Base-by-base conservation (phyloP, 1,140 invertebrate genomes). In the Drosophila yakuba region DNA sequence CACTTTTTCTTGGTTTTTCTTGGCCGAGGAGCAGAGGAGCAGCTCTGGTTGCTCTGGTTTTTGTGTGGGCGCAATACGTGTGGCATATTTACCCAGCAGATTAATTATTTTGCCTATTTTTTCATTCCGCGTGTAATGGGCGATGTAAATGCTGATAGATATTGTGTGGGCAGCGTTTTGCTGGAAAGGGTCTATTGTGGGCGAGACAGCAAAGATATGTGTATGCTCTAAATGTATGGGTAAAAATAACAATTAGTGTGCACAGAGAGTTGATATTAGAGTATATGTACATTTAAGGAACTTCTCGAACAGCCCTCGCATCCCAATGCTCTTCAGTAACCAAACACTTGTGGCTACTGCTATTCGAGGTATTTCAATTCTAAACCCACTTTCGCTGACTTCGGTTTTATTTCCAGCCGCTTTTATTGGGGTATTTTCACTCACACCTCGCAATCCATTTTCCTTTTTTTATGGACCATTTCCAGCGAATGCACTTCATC, bases 41-140 rank as follows among this genome's bases (percentile, higher is more conserved):
- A n/a, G n/a, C 20, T 20, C 20, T 17, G 17, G 17, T 17, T 17
- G 1, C 17, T 20, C 20, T 7, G 41, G 41, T 12, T 45, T 47
- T 55, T 55, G 14, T 69, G 80, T 84, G 76, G 79, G 76, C 64
- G 72, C 57, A 36, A 36, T 66, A 78, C 68, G 74, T 84, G 81
- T 32, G 39, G 74, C 48, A 78, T 82, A 82, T 86, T 86, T 82
- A 72, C 74, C 63, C 75, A 88, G 35, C 78, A 82, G 75, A 88
- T 86, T 86, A 88, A 88, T 86, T 69, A 59, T 36, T 48, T 55
- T 52, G 59, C 57, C 63, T 32, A 10, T 32, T 32, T 32, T 32
- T 71, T 60, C 23, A 47, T 54, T 72, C 44, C 36, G 36, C 41
- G 64, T 66, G 60, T 74, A 64, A 75, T 75, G 73, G 52, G 20